phyloP scores from a whole-genome alignment of 2,113 vertebrate genomes.

The Xiphophorus maculatus region DNA sequence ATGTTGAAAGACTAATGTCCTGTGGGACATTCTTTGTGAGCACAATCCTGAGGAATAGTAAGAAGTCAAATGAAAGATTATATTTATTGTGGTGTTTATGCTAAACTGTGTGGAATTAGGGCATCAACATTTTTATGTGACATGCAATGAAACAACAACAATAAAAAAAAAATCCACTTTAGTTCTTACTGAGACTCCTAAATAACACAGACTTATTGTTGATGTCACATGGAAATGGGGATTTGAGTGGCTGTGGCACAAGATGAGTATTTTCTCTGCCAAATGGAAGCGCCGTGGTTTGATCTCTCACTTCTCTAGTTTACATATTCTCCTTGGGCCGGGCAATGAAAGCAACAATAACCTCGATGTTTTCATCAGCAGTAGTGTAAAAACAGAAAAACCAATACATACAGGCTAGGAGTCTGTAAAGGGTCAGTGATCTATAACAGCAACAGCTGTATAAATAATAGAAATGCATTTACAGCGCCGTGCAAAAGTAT shows the following conservation, averaged over 20 bases:
- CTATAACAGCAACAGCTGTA: not conserved
- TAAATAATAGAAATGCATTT: not conserved
- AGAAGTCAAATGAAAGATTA: not conserved
- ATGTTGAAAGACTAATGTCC: not conserved
- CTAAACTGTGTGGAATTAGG: not conserved
- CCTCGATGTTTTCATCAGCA: not conserved
- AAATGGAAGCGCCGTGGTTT: not conserved
- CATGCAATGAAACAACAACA: not conserved
- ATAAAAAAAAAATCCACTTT: not conserved
- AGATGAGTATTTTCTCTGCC: not conserved
- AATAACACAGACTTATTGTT: not conserved
- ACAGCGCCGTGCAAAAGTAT: not conserved
- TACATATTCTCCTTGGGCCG: not conserved
- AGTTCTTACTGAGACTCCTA: not conserved
- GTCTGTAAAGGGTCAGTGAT: not conserved
- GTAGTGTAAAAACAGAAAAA: not conserved
- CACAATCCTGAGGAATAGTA: not conserved
- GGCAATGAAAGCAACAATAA: not conserved
- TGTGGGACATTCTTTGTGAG: not conserved
- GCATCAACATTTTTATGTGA: not conserved
- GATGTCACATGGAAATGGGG: too few relatives aligned
- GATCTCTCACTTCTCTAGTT: not conserved
- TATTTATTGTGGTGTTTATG: not conserved
- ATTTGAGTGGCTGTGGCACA: not conserved
- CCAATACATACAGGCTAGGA: not conserved